Evolutionary conservation across 2,113 vertebrate genomes (phyloP), one percentile per base, ranked within the genome.

Genomic region (Condylura cristata): DNA sequence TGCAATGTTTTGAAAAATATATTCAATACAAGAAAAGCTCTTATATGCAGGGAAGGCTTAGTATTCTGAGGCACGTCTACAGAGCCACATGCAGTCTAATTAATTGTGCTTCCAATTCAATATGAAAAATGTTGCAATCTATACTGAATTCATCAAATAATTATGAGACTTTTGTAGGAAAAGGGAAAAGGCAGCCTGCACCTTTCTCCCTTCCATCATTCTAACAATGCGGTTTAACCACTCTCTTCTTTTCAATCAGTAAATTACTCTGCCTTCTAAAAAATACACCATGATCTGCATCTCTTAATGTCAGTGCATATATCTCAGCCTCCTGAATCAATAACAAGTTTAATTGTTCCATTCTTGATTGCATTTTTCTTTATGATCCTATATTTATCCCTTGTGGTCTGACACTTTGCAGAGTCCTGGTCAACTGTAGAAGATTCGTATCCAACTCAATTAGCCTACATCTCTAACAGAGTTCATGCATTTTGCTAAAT

Each of bases 201-300:
- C 12, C 17, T 24, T 58, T 86, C 8, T 72, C 32, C 28, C 30
- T 83, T 63, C 68, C 61, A 84, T 68, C 68, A 39, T 74, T 66
- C 37, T 81, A 16, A 81, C 56, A 85, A 32, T 46, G 48, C 32
- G 8, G 34, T 39, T 94, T 92, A 44, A 76, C 82, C 53, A 85
- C 41, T 71, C 12, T 58, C 92, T 84, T 81, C 60, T 92, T 95
- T 78, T 93, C 72, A 84, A 70, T 66, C 39, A 91, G 58, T 61
- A 79, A 48, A 63, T 34, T 90, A 89, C 79, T 76, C 44, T 89
- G 22, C 6, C 8, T 78, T 46, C 56, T 48, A 68, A 85, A 68
- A 93, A 72, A 41, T 32, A 22, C 32, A 22, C 28, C 17, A 32
- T 14, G 17, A 58, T 79, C 22, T 74, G 75, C 14, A 63, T 56